A percentile compares a stretch with the other conserved stretches of the same genome.
Evolutionary conservation across 2,797 vertebrate species (phyloP).

Genomic region (Urocyon cinereoargenteus): DNA sequence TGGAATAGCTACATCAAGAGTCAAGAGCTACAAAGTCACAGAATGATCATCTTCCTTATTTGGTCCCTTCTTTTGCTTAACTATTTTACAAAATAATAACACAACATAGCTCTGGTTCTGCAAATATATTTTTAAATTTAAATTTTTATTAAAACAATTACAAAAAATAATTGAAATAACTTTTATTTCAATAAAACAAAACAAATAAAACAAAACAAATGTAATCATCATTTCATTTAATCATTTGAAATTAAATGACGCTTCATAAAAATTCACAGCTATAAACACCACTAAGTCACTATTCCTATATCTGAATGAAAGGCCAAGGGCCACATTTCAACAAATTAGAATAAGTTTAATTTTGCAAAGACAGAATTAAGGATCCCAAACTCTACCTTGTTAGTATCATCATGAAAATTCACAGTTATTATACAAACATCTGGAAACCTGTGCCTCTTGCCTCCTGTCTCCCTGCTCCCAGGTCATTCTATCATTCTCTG

Average conservation of each 20-base stretch:
- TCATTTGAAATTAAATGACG: slow-evolving; percentile 22
- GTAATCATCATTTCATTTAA: neutral
- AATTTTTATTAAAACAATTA: neutral
- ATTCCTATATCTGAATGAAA: slow-evolving; percentile 34
- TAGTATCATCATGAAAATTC: slow-evolving; percentile 18
- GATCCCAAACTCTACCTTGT: neutral
- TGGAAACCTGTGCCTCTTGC: neutral
- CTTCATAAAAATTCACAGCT: slow-evolving; percentile 42
- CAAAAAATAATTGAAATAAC: slow-evolving; percentile 9
- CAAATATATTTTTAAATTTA: neutral
- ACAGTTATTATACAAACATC: neutral
- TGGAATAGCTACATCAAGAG: neutral
- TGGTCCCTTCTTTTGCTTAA: neutral
- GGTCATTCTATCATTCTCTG: neutral
- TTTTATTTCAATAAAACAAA: neutral
- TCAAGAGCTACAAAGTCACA: neutral
- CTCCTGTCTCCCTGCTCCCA: neutral
- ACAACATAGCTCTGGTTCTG: neutral
- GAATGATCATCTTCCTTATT: neutral
- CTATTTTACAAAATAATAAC: slow-evolving; percentile 41
- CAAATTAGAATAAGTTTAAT: slow-evolving; percentile 31
- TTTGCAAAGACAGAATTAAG: slow-evolving; percentile 39
- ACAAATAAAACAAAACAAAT: slow-evolving; percentile 5
- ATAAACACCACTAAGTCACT: neutral
- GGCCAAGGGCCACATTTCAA: neutral